Conservation (phyloP, 2,113 vertebrate genomes). For the Rutilus rutilus region DNA sequence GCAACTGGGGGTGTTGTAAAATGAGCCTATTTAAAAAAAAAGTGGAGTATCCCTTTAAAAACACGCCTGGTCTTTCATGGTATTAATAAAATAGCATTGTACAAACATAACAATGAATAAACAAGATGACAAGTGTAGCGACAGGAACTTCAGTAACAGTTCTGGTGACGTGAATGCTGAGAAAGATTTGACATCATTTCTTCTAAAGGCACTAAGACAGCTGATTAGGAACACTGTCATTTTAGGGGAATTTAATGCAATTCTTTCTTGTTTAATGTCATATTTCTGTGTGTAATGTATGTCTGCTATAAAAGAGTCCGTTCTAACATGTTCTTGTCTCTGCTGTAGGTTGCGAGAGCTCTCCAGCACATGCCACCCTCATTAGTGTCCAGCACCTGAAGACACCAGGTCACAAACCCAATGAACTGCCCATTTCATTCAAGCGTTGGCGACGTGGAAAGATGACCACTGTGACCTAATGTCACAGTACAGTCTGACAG, state of each 20-base stretch:
- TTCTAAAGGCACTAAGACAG: not conserved
- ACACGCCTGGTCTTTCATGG: not conserved
- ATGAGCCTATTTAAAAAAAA: too few relatives aligned
- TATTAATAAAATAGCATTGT: not conserved
- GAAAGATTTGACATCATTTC: not conserved
- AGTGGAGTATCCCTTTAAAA: too few relatives aligned
- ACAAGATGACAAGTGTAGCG: not conserved
- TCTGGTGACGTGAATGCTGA: not conserved
- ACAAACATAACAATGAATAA: not conserved
- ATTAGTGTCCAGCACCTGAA: slow-evolving; percentile 13
- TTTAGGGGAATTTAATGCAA: not conserved
- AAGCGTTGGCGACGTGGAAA: slow-evolving; percentile 14
- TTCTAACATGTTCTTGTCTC: slow-evolving; percentile 27
- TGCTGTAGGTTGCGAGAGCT: slow-evolving; percentile 33
- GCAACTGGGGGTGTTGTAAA: too few relatives aligned
- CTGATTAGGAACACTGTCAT: not conserved
- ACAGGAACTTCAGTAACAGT: not conserved
- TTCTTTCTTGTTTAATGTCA: not conserved
- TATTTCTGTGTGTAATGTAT: not conserved
- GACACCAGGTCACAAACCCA: not conserved
- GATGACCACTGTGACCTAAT: slow-evolving; percentile 22
- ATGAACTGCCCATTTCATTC: slow-evolving; percentile 1
- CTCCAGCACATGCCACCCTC: not conserved
- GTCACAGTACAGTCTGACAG: not conserved
- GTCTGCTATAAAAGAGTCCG: not conserved